Evolutionary conservation across 2,113 vertebrate species (phyloP).

Genomic region (Crotalus tigris): DNA sequence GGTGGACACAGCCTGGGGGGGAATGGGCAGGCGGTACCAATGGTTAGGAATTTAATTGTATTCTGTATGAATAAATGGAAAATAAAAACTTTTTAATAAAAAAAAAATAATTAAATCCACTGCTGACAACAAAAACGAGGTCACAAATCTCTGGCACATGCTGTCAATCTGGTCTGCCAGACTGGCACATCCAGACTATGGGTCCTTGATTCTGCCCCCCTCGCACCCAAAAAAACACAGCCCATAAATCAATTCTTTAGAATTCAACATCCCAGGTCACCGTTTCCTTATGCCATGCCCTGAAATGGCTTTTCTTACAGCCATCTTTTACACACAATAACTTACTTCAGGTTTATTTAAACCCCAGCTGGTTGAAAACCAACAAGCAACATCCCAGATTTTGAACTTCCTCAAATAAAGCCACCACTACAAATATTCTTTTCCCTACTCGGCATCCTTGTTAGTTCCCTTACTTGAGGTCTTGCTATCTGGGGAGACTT

Average conservation of each 20-base stretch:
- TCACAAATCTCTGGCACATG: neutral
- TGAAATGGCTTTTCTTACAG: neutral
- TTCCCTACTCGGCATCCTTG: neutral
- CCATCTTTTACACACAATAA: neutral
- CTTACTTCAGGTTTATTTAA: neutral
- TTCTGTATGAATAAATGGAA: too few species aligned
- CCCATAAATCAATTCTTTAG: neutral
- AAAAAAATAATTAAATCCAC: neutral
- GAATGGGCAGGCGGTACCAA: too few species aligned
- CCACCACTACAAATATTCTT: neutral
- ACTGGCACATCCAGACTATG: neutral
- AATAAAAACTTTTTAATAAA: too few species aligned
- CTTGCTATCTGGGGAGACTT: neutral
- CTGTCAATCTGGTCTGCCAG: neutral
- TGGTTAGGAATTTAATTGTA: too few species aligned
- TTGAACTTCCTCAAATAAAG: neutral
- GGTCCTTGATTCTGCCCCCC: neutral
- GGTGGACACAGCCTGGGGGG: too few species aligned
- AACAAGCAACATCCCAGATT: neutral
- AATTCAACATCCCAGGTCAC: neutral
- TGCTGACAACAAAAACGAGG: neutral
- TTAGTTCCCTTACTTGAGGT: neutral
- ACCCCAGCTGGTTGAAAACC: neutral
- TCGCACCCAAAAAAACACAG: fast-evolving
- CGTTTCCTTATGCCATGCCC: neutral